Evolutionary conservation across 2,797 vertebrate species (phyloP).

Genomic region (Rhabdophis nuchalis): DNA sequence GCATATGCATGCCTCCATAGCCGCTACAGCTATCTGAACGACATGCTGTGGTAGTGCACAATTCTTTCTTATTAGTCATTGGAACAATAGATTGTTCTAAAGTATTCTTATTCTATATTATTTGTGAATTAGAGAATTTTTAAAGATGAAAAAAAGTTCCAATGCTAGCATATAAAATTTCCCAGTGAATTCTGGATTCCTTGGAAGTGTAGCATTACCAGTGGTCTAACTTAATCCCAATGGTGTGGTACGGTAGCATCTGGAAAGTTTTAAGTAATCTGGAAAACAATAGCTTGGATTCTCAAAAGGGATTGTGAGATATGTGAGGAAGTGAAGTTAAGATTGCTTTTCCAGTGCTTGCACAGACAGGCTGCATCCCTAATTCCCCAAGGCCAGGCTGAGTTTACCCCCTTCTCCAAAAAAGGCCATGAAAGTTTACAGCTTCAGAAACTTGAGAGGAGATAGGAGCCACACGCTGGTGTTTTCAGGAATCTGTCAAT

Average conservation of each 20-base stretch:
- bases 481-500: neutral
- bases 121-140: neutral
- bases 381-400: neutral
- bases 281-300: neutral
- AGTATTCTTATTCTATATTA: neutral
- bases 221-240: neutral
- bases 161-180: neutral
- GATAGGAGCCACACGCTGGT: neutral
- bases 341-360: neutral
- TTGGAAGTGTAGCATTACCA: neutral
- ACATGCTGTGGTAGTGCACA: too few relatives aligned
- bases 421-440: neutral
- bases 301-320: neutral
- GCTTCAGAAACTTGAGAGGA: neutral
- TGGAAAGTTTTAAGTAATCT: neutral
- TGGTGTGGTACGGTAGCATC: neutral
- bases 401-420: neutral
- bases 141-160: neutral
- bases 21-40: neutral
- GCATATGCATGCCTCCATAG: neutral
- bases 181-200: neutral
- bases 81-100: neutral
- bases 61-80: neutral
- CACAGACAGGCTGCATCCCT: neutral
- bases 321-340: neutral